A percentile compares a stretch with the other conserved stretches of the same genome.
Conservation (phyloP, 2,888 invertebrate genomes). For the Campaea margaritaria region DNA sequence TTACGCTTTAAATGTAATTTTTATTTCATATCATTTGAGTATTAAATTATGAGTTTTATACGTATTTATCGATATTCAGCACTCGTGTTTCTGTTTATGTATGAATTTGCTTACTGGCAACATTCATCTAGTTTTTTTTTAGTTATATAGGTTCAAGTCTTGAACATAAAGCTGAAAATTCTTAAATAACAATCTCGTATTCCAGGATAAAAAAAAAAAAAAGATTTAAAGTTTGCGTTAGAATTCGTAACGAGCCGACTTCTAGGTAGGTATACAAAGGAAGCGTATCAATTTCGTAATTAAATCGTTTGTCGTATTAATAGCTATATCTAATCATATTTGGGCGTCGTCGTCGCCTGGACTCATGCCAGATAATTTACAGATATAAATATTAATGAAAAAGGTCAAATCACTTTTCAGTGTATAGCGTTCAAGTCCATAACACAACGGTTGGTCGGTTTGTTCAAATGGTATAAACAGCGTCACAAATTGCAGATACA, state of each 20-base stretch:
- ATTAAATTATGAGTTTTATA: not conserved
- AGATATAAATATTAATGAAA: conserved; percentile 9
- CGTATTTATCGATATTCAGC: conserved; percentile 14
- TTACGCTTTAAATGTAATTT: conserved; percentile 25
- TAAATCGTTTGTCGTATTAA: conserved; percentile 1
- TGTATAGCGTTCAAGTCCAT: conserved; percentile 2
- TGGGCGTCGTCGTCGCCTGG: not conserved
- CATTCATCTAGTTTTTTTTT: conserved; percentile 13
- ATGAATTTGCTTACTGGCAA: conserved; percentile 22
- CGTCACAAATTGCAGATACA: not conserved
- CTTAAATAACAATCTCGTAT: not conserved
- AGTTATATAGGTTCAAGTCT: not conserved
- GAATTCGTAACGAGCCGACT: too few species aligned
- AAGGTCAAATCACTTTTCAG: conserved; percentile 26
- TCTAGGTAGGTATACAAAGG: not conserved
- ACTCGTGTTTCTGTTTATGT: conserved; percentile 5
- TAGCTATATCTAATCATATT: conserved; percentile 1
- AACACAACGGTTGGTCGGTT: not conserved
- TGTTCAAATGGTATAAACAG: not conserved
- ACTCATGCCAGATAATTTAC: conserved; percentile 9
- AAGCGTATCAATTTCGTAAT: not conserved
- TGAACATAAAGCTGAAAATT: too few species aligned
- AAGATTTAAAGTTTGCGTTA: not conserved
- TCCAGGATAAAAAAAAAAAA: not conserved
- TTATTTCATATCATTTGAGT: conserved; percentile 11